A percentile compares a stretch with the other conserved stretches of the same genome.
Conservation (phyloP, 2,888 invertebrate species). For the Hirtodrosophila trivittata region DNA sequence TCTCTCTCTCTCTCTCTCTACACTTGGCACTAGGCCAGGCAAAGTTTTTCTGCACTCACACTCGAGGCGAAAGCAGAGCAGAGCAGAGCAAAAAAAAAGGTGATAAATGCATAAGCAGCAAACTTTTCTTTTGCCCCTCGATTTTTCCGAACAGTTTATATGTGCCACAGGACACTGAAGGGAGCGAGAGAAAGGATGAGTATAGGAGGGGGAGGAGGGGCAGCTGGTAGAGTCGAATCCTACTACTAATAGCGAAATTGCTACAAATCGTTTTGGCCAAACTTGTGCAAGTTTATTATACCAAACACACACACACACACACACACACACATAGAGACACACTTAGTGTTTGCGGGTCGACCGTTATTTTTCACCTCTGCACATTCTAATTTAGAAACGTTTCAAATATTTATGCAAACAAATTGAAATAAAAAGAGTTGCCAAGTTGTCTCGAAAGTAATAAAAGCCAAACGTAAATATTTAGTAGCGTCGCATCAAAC, state of each 20-base stretch:
- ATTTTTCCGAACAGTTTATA: conserved; percentile 30
- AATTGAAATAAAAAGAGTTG: conserved; percentile 81
- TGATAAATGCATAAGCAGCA: conserved; percentile 79
- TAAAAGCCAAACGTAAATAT: conserved; percentile 66
- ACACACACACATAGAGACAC: conserved; percentile 3
- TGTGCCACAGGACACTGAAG: too few species aligned
- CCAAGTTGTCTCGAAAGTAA: conserved; percentile 60
- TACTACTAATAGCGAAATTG: conserved; percentile 78
- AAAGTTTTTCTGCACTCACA: conserved; percentile 61
- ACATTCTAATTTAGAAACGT: conserved; percentile 73
- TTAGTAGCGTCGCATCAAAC: conserved; percentile 30
- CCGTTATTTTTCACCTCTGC: conserved; percentile 56
- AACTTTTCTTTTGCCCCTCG: conserved; percentile 66
- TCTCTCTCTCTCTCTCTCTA: background rate
- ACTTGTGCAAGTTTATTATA: conserved; percentile 74
- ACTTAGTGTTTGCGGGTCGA: conserved; percentile 20
- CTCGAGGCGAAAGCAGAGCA: too few species aligned
- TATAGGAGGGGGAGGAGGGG: conserved; percentile 3
- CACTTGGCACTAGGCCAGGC: conserved; percentile 71
- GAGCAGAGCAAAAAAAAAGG: conserved; percentile 69
- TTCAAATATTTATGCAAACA: conserved; percentile 82
- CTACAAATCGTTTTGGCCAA: conserved; percentile 81
- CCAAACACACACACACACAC: conserved; percentile 28
- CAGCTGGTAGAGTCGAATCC: conserved; percentile 10
- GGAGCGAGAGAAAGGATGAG: conserved; percentile 6